Base-by-base conservation (phyloP, 1,140 invertebrate species). In the Drosophila dunni region DNA sequence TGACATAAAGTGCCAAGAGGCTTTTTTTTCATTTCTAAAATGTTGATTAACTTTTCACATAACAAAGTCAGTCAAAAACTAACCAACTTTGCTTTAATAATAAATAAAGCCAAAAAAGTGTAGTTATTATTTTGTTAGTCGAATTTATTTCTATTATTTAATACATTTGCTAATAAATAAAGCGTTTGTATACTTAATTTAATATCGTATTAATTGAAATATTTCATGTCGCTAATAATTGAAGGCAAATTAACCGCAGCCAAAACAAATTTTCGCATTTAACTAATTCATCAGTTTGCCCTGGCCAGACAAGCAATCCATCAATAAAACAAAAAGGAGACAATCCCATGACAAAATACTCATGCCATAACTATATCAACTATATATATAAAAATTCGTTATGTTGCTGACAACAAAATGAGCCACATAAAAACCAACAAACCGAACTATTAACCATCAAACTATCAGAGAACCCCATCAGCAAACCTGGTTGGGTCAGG, bases 391-490 rank as follows among this genome's bases (percentile, higher is more conserved):
- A 7, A 38, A 46, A 29, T 63, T 75, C 51, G 45, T 38, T 29
- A 42, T 7, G 45, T 38, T 50, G 40, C 66, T 75, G 60, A 64
- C 73, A 75, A 54, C 45, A 46, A 71, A 75, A 75, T 75, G 73
- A 75, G 73, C 73, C 67, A 50, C 60, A 75, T 71, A 33, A 75
- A 60, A 75, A 46, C 60, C 67, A 64, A 70, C 67, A 71, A 51
- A 46, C 67, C 58, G n/a, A 57, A 64, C 67, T 64, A 75, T 75
- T 75, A 75, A 75, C 72, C 53, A 64, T 34, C 33, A 51, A 75
- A 70, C 58, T 71, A 70, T 51, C 38, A 17, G 20, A 58, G 17
- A 5, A 54, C 17, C 40, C 50, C 20, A 54, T 45, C 67, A 44
- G 15, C 50, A 24, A 40, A 54, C 38, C 70, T 38, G 45, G 42